These are phyloP conservation scores for Chionoecetes opilio DNA, from an alignment of 1,140 invertebrate genomes.

Conservation along the genomic window DNA sequence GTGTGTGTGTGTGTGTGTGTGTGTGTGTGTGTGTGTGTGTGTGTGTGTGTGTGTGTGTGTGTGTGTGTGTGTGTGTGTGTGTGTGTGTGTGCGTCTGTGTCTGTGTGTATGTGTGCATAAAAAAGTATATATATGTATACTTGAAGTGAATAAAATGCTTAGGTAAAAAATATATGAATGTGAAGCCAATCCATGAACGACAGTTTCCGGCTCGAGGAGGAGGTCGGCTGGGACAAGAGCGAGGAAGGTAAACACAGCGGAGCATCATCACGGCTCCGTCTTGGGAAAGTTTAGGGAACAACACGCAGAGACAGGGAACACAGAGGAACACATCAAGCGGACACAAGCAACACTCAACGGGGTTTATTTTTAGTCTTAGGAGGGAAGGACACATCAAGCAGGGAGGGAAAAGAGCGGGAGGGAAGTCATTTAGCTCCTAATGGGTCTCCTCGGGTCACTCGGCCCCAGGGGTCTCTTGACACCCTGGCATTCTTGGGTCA, in stretches of 20 bases:
- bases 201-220: neutral
- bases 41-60: neutral
- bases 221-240: neutral
- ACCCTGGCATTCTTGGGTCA: neutral
- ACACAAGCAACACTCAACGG: conserved; percentile 12
- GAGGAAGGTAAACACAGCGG: neutral
- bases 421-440: neutral
- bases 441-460: neutral
- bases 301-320: conserved; percentile 32
- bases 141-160: neutral
- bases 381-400: neutral
- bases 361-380: neutral
- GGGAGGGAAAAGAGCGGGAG: neutral
- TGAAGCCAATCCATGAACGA: neutral
- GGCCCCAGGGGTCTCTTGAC: neutral
- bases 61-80: neutral
- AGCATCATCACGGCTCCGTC: neutral
- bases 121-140: conserved; percentile 33
- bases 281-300: neutral
- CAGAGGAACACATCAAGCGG: neutral
- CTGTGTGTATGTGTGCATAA: neutral
- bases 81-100: neutral
- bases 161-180: no score
- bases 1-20: conserved; percentile 17
- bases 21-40: neutral